Evolutionary conservation across 2,797 vertebrate species (phyloP), one percentile per base, ranked within the genome.

Genomic region (Coregonus ussuriensis): DNA sequence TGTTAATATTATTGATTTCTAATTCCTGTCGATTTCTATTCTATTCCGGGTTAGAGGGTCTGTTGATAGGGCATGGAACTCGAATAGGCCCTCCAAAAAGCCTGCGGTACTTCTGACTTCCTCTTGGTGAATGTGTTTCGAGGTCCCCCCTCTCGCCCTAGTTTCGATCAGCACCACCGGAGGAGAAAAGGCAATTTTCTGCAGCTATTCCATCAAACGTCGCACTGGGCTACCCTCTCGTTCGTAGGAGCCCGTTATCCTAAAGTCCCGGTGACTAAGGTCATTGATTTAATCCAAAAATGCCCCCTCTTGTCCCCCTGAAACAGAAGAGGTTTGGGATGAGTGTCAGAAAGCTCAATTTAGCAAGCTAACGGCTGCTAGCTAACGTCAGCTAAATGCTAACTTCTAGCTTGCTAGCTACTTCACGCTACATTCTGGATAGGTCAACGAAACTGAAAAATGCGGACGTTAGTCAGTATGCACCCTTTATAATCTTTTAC

Each of bases 301-400:
- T 79, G 86, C 85, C 86, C 83, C 89, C 86, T 84, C 91, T 85
- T 81, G 85, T 89, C 87, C 83, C 87, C 90, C 93, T 95, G 90
- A 79, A 89, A 92, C 77, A 86, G 77, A 86, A 90, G 78, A 93
- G 82, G 92, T 91, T 93, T 76, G 87, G 85, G 87, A 88, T 87
- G 87, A 91, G 91, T 89, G 91, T 94, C 93, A 93, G 85, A 84
- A 54, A 66, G 84, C 89, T 90, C 88, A 82, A 88, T 84, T 81
- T 81, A 86, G 87, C 87, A 84, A 33, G 76, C 81, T 56, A 72
- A 76, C 71, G 56, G 87, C 82, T 88, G 84, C 74, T 54, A 69
- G 90, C 87, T 90, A 92, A 81, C 82, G 37, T 63, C 21, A 84
- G 91, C 91, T 89, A 85, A 81, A 47, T 47, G 41, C 41, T 47